Percentiles rank a stretch among this genome's conserved stretches.
These are phyloP conservation scores for Nibea albiflora DNA, from an alignment of 2,113 vertebrate species.

Conservation along the genomic window DNA sequence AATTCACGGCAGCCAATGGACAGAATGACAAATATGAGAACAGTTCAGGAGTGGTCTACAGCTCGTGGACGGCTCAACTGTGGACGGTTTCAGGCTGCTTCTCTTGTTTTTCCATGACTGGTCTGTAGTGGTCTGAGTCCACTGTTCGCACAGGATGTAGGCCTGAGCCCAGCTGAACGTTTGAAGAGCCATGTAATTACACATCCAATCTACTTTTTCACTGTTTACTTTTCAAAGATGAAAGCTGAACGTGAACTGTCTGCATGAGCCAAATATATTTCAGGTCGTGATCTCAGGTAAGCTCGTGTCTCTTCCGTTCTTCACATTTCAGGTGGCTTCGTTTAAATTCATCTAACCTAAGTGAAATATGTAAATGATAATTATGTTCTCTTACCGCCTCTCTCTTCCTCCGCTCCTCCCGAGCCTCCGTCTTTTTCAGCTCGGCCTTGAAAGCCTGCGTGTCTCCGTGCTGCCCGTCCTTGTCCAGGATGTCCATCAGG, in stretches of 20 bases:
- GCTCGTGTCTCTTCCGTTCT: neutral
- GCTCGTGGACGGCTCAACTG: neutral
- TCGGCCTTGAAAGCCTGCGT: conserved; percentile 99
- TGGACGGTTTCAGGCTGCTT: neutral
- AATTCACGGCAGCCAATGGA: too few relatives aligned
- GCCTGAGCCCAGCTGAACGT: too few relatives aligned
- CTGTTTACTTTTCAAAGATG: neutral
- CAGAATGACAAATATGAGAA: too few relatives aligned
- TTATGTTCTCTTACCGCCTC: conserved; percentile 89
- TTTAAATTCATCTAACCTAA: too few relatives aligned
- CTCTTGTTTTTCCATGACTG: neutral
- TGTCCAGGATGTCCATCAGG: conserved; percentile 99
- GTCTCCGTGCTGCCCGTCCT: conserved; percentile 96
- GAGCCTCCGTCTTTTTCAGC: conserved; percentile 95
- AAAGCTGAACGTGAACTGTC: too few relatives aligned
- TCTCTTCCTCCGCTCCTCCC: conserved; percentile 96
- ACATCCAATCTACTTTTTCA: neutral
- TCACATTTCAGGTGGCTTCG: neutral
- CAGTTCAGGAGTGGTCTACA: too few relatives aligned
- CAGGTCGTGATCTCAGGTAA: too few relatives aligned
- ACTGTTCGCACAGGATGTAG: neutral
- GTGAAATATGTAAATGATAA: too few relatives aligned
- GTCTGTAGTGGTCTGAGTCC: neutral
- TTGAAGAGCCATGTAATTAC: neutral
- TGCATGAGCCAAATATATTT: too few relatives aligned